Evolutionary conservation across 2,888 invertebrate species (phyloP), one percentile per base, ranked within the genome.

Genomic region (Pyrgus malvae): DNA sequence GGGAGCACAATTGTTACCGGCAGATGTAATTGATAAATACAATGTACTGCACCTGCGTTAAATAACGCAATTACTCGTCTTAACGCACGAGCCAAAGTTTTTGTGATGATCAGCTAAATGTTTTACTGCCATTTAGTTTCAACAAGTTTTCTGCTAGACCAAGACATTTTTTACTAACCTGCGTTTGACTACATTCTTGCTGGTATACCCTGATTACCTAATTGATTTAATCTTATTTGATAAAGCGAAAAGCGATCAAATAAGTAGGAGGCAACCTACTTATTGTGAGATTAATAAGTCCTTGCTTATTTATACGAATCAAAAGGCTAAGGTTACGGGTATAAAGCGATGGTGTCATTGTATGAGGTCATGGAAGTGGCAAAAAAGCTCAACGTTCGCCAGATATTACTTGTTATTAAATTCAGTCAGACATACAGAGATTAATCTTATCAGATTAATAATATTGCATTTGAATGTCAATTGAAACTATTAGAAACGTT

Each of bases 1-100:
- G n/a, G 27, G 41, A 41, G 5, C 16, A 23, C 21, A 40, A 40
- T 40, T 21, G 37, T 19, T 29, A 40, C 19, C 12, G 49, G 38
- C 49, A 49, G 49, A 41, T 49, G 49, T 49, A 41, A 41, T 49
- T 49, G 19, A 21, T 49, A 40, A 41, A 49, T 40, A 19, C 23
- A 8, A 38, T 1, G 4, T 16, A 37, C 2, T 12, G 27, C 38
- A 38, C 37, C 29, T 46, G 46, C 37, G 29, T 21, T 45, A 19
- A 11, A 40, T 2, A 19, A 19, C 16, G 12, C 9, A 31, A 31
- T 31, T 44, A 40, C 40, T 6, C 23, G 2, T 27, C 11, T 48
- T 48, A 5, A 38, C 12, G 3, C 27, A 29, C 29, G 38, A 38
- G 48, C 19, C 21, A 45, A 45, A 45, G 31, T 31, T 45, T 45